phyloP scores from a whole-genome alignment of 2,888 invertebrate genomes.

The Candidula unifasciata region DNA sequence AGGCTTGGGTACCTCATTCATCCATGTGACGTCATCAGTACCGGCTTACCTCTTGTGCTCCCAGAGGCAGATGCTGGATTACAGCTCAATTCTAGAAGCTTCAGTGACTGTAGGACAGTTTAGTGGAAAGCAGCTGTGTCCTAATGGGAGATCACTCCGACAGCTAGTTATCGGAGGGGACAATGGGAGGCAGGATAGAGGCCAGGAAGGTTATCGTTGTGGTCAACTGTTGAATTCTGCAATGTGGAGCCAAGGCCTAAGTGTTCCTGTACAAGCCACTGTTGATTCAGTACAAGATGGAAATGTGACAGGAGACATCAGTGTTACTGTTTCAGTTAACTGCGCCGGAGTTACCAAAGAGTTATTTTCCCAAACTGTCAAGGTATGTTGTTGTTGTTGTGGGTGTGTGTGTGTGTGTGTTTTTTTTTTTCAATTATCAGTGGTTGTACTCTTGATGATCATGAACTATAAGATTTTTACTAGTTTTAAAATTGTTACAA shows the following conservation, averaged over 20 bases:
- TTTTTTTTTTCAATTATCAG: too few species aligned
- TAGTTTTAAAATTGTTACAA: too few species aligned
- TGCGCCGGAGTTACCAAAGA: constrained; percentile 34
- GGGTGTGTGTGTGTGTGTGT: too few species aligned
- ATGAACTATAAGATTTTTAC: too few species aligned
- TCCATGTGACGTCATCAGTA: constrained; percentile 50
- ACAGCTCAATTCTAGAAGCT: constrained; percentile 25
- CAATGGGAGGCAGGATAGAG: neutral
- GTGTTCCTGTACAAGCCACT: constrained; percentile 57
- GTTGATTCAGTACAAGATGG: constrained; percentile 55
- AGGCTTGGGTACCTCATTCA: constrained; percentile 44
- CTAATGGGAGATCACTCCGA: constrained; percentile 55
- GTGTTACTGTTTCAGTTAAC: constrained; percentile 41
- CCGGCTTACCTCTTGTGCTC: constrained; percentile 56
- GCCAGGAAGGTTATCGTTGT: neutral
- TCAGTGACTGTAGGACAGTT: constrained; percentile 39
- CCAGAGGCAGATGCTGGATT: neutral
- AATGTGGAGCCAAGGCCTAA: constrained; percentile 47
- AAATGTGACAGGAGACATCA: constrained; percentile 48
- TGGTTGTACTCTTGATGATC: too few species aligned
- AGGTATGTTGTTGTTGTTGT: constrained; percentile 39
- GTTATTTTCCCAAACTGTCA: constrained; percentile 15
- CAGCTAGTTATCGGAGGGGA: constrained; percentile 54
- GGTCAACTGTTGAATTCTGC: constrained; percentile 9
- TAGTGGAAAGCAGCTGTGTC: constrained; percentile 53